Conservation (phyloP, 2,888 invertebrate species). For the Eubasilissa splendida region DNA sequence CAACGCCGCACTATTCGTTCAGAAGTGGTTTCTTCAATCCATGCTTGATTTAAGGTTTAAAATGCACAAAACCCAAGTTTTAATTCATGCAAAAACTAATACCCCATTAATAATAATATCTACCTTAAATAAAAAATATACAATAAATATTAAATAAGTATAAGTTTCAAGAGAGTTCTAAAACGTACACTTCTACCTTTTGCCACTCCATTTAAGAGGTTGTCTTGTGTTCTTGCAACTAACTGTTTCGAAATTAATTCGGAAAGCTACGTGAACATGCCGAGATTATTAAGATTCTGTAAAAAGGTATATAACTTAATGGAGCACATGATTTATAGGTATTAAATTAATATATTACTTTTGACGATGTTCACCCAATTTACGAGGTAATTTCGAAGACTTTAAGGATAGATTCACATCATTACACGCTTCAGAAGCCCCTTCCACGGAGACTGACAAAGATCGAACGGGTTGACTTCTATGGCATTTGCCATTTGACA, state of each 20-base stretch:
- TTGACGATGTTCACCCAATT: not conserved
- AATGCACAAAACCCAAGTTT: too few species aligned
- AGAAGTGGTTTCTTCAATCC: too few species aligned
- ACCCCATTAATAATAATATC: too few species aligned
- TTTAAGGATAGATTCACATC: constrained; percentile 24
- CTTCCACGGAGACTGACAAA: constrained; percentile 29
- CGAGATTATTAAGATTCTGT: not conserved
- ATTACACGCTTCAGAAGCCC: constrained; percentile 24
- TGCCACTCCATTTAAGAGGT: not conserved
- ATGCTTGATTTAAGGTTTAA: too few species aligned
- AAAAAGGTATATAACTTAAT: not conserved
- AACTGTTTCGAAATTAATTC: not conserved
- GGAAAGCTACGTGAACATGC: too few species aligned
- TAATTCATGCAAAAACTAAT: too few species aligned
- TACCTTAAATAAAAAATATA: not conserved
- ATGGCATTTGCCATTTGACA: constrained; percentile 33
- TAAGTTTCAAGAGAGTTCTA: not conserved
- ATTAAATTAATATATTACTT: not conserved
- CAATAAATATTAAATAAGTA: not conserved
- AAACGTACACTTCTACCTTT: not conserved
- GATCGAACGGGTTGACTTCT: constrained; percentile 39
- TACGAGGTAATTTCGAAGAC: not conserved
- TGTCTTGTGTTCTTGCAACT: not conserved
- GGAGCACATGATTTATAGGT: not conserved
- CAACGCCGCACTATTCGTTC: too few species aligned